Evolutionary conservation across 2,113 vertebrate species (phyloP), one percentile per base, ranked within the genome.

Genomic region (Camelus dromedarius): DNA sequence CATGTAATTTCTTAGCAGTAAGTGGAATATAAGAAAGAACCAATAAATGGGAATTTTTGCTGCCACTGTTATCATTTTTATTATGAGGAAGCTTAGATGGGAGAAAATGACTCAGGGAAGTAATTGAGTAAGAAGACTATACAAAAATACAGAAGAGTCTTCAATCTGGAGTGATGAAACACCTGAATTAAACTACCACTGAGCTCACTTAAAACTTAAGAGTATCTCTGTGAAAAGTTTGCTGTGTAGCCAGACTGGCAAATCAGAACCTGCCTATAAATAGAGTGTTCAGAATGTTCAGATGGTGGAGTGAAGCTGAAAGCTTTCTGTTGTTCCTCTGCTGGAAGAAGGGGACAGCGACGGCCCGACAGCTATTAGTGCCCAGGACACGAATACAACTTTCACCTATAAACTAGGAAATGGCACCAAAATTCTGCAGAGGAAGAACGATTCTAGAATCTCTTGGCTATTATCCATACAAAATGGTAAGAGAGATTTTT

Each of bases 201-300:
- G 81, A 97, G 93, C 90, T 98, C 95, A 90, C 77, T 92, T 97
- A 93, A 81, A 97, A 95, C 87, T 75, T 81, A 3, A 95, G 52
- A 98, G 93, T 87, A 89, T 93, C 73, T 97, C 93, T 70, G 73
- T 50, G 96, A 96, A 97, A 95, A 90, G 93, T 58, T 66, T 92
- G 96, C 89, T 95, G 93, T 95, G 60, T 77, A 69, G 38, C 4
- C 54, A 95, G 92, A 81, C 11, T 30, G 91, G 70, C 46, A 89
- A 96, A 77, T 69, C 69, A 62, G 67, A 96, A 97, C 89, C 94
- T 96, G 73, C 96, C 94, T 86, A 92, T 96, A 94, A 96, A 96
- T 26, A 84, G 96, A 60, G 62, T 0, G 0, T 75, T 95, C 89
- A 52, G 86, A 89, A 22, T 84, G 35, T 83, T 76, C 56, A 56